Evolutionary conservation across 2,888 invertebrate species (phyloP), one percentile per base, ranked within the genome.

Genomic region (Epinotia demarniana): DNA sequence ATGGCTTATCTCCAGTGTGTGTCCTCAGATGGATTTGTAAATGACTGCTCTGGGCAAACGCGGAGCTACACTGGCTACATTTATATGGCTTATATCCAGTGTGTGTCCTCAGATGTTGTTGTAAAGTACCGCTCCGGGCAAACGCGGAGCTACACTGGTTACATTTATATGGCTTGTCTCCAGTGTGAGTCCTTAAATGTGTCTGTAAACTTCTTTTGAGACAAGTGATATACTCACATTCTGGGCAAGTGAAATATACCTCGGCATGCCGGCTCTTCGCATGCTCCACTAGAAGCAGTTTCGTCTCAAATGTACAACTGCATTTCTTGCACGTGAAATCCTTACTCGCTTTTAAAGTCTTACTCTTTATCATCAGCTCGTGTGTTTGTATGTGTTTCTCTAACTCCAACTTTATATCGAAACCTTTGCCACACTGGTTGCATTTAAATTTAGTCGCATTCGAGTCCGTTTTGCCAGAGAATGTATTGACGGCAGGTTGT

Each of bases 311-410:
- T 39, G 5, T 18, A 13, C 13, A 39, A 57, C 19, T 67, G 19
- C 67, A 67, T 33, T 55, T 12, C 16, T 57, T 57, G 39, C 67
- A 67, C 12, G 18, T 55, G 13, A 39, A 57, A 3, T 39, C 39
- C 13, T 67, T 67, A 8, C 3, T 43, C 8, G 57, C 12, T 12
- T 1, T 39, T 19, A 11, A 13, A 8, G 8, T 55, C 8, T 23
- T 13, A 39, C 27, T 19, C 49, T 53, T 16, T 67, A 39, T 57
- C 39, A 57, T 6, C 5, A 33, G 18, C 55, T 18, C 27, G 46
- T 63, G 58, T 19, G 63, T 69, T 12, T 68, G 46, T 39, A 69
- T 19, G 69, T 74, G 69, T 74, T 63, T 69, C 8, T 63, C 63
- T 49, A 74, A 70, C 49, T 74, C 58, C 6, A 49, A 33, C 57